These are phyloP conservation scores for Crocodylus rhombifer DNA, from an alignment of 2,797 vertebrate species.

Conservation along the genomic window DNA sequence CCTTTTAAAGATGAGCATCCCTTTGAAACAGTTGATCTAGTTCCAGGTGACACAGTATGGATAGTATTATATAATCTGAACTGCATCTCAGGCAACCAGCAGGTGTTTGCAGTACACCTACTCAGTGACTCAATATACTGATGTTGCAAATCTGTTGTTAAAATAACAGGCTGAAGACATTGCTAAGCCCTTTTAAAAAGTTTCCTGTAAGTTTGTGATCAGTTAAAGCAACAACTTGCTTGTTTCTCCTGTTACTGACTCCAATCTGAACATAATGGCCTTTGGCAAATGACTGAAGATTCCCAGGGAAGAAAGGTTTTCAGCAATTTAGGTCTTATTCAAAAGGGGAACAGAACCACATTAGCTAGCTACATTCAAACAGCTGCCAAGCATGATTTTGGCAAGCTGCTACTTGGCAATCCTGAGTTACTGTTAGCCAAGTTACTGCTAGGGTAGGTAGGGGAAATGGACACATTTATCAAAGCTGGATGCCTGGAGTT, in stretches of 20 bases:
- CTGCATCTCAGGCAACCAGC: background rate
- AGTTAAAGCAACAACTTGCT: background rate
- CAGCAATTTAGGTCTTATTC: background rate
- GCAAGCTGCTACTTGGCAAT: background rate
- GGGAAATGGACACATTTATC: background rate
- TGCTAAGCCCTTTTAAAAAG: background rate
- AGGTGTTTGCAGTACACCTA: accelerated
- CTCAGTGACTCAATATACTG: background rate
- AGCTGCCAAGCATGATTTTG: background rate
- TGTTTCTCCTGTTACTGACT: background rate
- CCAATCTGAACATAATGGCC: background rate
- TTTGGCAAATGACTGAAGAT: background rate
- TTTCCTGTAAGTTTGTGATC: background rate
- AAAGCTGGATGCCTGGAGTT: background rate
- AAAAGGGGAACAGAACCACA: background rate
- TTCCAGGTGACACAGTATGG: background rate
- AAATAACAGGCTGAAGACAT: background rate
- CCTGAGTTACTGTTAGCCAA: background rate
- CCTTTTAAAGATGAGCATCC: background rate
- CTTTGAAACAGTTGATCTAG: background rate
- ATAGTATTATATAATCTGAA: background rate
- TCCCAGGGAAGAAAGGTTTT: background rate
- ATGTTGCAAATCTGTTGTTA: background rate
- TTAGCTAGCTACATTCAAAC: background rate
- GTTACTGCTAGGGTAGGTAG: background rate